Conservation (phyloP, 2,113 vertebrate genomes). For the Pteronura brasiliensis region DNA sequence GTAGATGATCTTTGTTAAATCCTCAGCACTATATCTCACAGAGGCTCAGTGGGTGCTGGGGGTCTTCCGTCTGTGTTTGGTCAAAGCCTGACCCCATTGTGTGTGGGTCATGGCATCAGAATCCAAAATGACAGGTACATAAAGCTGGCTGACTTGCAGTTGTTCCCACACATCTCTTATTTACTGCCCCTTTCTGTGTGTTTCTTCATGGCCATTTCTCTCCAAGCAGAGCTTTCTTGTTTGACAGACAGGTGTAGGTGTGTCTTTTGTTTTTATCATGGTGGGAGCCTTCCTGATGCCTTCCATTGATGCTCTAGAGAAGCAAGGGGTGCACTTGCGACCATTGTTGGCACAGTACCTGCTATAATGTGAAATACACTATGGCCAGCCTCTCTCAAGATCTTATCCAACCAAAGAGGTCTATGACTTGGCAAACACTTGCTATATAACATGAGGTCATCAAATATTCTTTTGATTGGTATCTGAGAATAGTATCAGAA, state of each 20-base stretch:
- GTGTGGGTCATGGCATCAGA: neutral
- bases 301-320: neutral
- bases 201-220: neutral
- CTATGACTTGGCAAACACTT: neutral
- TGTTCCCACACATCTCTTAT: neutral
- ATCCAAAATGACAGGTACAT: neutral
- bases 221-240: neutral
- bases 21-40: neutral
- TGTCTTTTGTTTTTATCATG: neutral
- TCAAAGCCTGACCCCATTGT: neutral
- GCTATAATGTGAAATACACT: neutral
- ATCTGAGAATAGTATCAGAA: neutral
- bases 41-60: neutral
- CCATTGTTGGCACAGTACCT: neutral
- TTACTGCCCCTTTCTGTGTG: neutral
- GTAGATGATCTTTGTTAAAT: neutral
- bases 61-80: neutral
- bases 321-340: neutral
- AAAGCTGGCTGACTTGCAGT: neutral
- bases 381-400: neutral
- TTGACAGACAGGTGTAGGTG: neutral
- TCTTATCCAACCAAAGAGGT: neutral
- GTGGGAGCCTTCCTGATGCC: neutral
- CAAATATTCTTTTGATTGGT: neutral
- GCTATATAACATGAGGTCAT: neutral